Evolutionary conservation across 2,888 invertebrate genomes (phyloP), one percentile per base, ranked within the genome.

Genomic region (Lycaena phlaeas): DNA sequence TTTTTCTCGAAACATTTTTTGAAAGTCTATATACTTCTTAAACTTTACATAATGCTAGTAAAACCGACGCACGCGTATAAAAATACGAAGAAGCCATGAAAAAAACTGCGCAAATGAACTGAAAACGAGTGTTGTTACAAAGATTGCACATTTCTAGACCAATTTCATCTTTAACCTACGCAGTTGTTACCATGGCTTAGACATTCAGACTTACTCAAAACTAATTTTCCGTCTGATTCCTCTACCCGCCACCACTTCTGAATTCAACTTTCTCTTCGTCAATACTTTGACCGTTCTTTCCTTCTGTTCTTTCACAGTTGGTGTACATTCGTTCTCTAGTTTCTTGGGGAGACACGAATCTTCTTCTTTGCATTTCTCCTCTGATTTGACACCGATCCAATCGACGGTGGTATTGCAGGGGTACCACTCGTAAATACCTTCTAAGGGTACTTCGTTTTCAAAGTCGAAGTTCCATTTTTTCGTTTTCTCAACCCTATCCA

Each of bases 391-490:
- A 0, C 62, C 61, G 1, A 68, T 47, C 68, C 69, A 73, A 9
- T 57, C 52, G 1, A 52, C 40, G 3, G 30, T 44, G 3, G 46
- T 53, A n/a, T 51, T 52, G 52, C 44, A 45, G 1, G 42, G 49
- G 12, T 46, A 69, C 88, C 88, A 89, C 41, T 75, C 64, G 52
- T 76, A 87, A 4, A 59, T 61, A 1, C 88, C 88, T 36, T 61
- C 55, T 25, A 72, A 40, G 2, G 74, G 62, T 1, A 62, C 53
- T 44, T 86, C 88, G 1, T 79, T 84, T 42, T 64, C 66, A 40
- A 88, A 86, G 58, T 89, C 88, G 36, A 87, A 89, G 51, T 88
- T 87, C 79, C 85, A 89, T 45, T 73, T 77, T 10, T 60, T 51
- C 26, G 57, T 68, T 6, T 74, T 79, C 52, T 72, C 61, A 3